phyloP scores from a whole-genome alignment of 2,888 invertebrate species.

The Mythimna impura region DNA sequence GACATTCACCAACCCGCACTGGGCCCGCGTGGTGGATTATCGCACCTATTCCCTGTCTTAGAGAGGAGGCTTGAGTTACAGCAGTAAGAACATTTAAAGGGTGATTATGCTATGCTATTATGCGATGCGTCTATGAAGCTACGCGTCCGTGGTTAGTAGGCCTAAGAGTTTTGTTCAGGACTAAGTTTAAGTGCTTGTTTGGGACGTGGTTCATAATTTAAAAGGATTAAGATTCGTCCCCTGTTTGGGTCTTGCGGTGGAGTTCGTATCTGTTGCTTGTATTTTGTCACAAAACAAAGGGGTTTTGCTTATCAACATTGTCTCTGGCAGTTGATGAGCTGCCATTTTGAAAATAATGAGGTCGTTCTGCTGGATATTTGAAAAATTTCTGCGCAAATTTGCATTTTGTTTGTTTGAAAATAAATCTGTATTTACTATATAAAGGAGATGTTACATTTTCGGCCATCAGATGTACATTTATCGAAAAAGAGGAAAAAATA shows the following conservation, averaged over 20 bases:
- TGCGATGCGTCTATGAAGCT: too few relatives aligned
- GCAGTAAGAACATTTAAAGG: too few relatives aligned
- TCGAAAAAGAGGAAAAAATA: too few relatives aligned
- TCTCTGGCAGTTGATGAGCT: slow-evolving; percentile 28
- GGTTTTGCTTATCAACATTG: slow-evolving; percentile 49
- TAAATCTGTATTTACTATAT: background rate
- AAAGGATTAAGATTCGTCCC: slow-evolving; percentile 38
- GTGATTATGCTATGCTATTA: too few relatives aligned
- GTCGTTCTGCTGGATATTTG: background rate
- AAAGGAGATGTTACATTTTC: too few relatives aligned
- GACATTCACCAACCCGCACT: too few relatives aligned
- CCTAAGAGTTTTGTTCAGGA: slow-evolving; percentile 32
- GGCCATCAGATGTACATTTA: too few relatives aligned
- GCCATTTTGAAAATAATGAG: slow-evolving; percentile 32
- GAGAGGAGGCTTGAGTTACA: too few relatives aligned
- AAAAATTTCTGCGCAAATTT: background rate
- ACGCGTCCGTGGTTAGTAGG: too few relatives aligned
- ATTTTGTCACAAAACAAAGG: slow-evolving; percentile 43
- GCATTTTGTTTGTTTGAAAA: slow-evolving; percentile 13
- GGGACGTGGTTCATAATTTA: slow-evolving; percentile 50
- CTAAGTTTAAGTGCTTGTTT: slow-evolving; percentile 49
- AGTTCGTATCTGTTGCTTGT: slow-evolving; percentile 38
- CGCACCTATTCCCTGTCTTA: too few relatives aligned
- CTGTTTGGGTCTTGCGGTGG: slow-evolving; percentile 22
- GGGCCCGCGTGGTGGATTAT: too few relatives aligned